Evolutionary conservation across 2,113 vertebrate genomes (phyloP).

Genomic region (Ia io): DNA sequence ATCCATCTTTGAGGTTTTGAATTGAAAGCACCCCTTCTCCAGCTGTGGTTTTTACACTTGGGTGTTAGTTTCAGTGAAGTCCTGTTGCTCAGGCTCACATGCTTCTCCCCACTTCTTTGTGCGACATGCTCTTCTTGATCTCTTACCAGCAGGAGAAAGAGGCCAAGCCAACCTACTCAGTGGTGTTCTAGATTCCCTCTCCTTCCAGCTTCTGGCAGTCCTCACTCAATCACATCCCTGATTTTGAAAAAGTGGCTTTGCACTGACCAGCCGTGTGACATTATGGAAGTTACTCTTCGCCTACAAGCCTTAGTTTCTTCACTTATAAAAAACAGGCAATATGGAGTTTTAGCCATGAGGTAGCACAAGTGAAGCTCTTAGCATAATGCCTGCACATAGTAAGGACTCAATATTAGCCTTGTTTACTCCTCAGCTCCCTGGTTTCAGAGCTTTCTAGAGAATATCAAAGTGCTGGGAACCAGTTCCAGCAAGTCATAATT

Average conservation of each 20-base stretch:
- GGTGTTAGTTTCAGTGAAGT: not conserved
- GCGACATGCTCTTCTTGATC: not conserved
- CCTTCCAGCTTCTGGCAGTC: not conserved
- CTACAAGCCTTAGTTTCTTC: not conserved
- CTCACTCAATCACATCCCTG: not conserved
- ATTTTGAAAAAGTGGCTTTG: not conserved
- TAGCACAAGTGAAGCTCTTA: not conserved
- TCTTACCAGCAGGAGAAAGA: not conserved
- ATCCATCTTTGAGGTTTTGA: not conserved
- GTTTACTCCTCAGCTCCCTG: not conserved
- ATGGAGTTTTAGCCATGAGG: not conserved
- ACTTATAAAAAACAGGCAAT: not conserved
- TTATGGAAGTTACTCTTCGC: not conserved
- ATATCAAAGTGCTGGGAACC: not conserved
- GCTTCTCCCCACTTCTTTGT: not conserved
- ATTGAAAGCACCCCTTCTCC: not conserved
- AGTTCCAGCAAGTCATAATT: too few species aligned
- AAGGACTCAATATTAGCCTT: too few species aligned
- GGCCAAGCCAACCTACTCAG: not conserved
- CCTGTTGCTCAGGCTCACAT: too few species aligned
- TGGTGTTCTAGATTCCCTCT: not conserved
- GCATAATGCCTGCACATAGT: not conserved
- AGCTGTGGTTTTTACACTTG: not conserved
- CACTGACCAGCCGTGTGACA: not conserved
- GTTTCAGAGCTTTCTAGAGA: not conserved